A percentile compares a stretch with the other conserved stretches of the same genome.
These are phyloP conservation scores for Apotomis turbidana DNA, from an alignment of 2,888 invertebrate genomes.

Conservation along the genomic window DNA sequence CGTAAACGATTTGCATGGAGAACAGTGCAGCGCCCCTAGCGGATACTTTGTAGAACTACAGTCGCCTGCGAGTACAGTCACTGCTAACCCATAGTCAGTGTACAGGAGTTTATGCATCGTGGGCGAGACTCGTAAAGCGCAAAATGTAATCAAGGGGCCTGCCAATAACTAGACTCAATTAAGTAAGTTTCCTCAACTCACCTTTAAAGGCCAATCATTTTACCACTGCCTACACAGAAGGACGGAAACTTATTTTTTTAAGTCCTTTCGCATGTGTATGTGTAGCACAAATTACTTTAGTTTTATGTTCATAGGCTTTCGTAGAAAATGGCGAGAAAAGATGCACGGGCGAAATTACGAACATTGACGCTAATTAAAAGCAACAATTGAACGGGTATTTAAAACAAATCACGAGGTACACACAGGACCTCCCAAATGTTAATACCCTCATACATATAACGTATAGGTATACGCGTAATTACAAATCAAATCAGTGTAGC, in stretches of 20 bases:
- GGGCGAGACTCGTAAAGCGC: neutral
- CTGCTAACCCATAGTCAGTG: too few relatives aligned
- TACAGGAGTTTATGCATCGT: neutral
- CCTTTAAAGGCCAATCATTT: slow-evolving; percentile 47
- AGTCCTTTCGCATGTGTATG: too few relatives aligned
- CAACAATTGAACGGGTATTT: slow-evolving; percentile 2
- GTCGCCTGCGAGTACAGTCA: too few relatives aligned
- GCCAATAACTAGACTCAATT: slow-evolving; percentile 26
- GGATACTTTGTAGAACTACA: too few relatives aligned
- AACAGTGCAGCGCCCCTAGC: too few relatives aligned
- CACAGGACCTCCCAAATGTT: neutral
- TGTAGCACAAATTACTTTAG: too few relatives aligned
- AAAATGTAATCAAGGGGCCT: slow-evolving; percentile 22
- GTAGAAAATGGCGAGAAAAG: too few relatives aligned
- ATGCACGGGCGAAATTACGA: too few relatives aligned
- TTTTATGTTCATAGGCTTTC: too few relatives aligned
- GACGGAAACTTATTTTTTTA: too few relatives aligned
- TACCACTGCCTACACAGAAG: too few relatives aligned
- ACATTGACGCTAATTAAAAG: neutral
- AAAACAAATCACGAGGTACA: neutral
- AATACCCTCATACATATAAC: slow-evolving; percentile 6
- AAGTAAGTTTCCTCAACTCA: slow-evolving; percentile 32
- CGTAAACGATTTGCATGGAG: too few relatives aligned
- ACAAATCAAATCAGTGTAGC: slow-evolving; percentile 39
- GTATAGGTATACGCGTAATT: slow-evolving; percentile 25